phyloP scores from a whole-genome alignment of 2,888 invertebrate species.

The Imbricaverruca yamaguchii region DNA sequence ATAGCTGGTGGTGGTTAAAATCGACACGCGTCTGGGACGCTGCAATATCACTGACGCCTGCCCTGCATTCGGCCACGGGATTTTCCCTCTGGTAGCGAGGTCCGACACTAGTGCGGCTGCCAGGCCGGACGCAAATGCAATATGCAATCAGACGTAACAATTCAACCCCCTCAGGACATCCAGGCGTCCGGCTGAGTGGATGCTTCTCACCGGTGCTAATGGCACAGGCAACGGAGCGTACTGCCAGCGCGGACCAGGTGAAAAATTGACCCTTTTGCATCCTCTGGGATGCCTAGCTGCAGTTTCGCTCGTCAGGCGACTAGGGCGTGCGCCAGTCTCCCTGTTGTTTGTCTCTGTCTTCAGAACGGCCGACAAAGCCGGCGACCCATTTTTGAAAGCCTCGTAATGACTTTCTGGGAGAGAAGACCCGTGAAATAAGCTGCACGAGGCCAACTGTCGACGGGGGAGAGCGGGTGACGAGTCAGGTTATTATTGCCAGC shows the following conservation, averaged over 20 bases:
- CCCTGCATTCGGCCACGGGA: too few relatives aligned
- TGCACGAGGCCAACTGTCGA: not conserved
- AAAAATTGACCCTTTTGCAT: too few relatives aligned
- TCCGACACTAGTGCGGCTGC: too few relatives aligned
- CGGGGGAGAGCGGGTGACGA: not conserved
- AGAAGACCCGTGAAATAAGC: constrained; percentile 15
- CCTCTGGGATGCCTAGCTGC: too few relatives aligned
- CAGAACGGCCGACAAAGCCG: not conserved
- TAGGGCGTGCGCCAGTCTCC: not conserved
- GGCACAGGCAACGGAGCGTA: not conserved
- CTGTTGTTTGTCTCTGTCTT: not conserved
- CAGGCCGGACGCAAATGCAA: not conserved
- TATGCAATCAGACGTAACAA: not conserved
- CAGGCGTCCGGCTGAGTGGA: not conserved
- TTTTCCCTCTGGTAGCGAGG: too few relatives aligned
- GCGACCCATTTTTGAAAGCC: not conserved
- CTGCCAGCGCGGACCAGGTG: not conserved
- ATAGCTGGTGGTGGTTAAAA: not conserved
- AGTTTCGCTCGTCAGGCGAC: too few relatives aligned
- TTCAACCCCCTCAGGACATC: not conserved
- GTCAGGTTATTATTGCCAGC: not conserved
- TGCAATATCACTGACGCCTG: too few relatives aligned
- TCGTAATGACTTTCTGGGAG: constrained; percentile 10
- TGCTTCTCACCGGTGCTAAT: not conserved
- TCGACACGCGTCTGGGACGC: too few relatives aligned